Evolutionary conservation across 1,140 invertebrate species (phyloP).

Genomic region (Drosophila kohkoa): DNA sequence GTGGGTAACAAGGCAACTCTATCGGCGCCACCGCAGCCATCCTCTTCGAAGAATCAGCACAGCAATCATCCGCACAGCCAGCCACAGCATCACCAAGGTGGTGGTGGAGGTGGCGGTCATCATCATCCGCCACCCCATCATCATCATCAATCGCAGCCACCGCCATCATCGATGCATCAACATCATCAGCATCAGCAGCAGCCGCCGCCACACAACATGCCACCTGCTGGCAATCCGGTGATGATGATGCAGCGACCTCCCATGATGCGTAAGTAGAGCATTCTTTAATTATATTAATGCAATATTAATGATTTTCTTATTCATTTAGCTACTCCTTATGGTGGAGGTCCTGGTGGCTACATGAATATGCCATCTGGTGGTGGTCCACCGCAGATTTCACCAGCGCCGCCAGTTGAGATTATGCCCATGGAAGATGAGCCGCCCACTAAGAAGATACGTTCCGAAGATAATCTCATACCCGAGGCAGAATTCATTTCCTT

Average conservation of each 20-base stretch:
- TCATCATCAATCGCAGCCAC: conserved; percentile 54
- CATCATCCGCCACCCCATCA: conserved; percentile 59
- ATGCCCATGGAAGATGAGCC: conserved; percentile 92
- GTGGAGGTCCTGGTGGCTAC: conserved; percentile 84
- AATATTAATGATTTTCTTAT: background rate
- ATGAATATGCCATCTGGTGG: conserved; percentile 71
- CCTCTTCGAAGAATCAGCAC: conserved; percentile 59
- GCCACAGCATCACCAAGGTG: conserved; percentile 63
- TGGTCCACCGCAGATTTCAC: conserved; percentile 80
- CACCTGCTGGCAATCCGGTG: conserved; percentile 85
- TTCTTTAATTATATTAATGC: background rate
- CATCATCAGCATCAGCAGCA: conserved; percentile 67
- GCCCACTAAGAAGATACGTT: conserved; percentile 93
- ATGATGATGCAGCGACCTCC: conserved; percentile 89
- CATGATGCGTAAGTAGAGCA: conserved; percentile 85
- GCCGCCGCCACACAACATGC: conserved; percentile 43
- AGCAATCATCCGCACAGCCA: conserved; percentile 47
- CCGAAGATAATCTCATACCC: conserved; percentile 96
- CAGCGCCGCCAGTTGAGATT: conserved; percentile 84
- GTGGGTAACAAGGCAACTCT: conserved; percentile 85
- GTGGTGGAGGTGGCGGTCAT: conserved; percentile 42
- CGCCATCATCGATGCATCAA: conserved; percentile 47
- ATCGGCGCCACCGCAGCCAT: conserved; percentile 66
- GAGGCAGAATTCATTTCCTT: conserved; percentile 88
- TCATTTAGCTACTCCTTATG: conserved; percentile 77